phyloP scores from a whole-genome alignment of 2,888 invertebrate species.

The Xanthorhoe designata region DNA sequence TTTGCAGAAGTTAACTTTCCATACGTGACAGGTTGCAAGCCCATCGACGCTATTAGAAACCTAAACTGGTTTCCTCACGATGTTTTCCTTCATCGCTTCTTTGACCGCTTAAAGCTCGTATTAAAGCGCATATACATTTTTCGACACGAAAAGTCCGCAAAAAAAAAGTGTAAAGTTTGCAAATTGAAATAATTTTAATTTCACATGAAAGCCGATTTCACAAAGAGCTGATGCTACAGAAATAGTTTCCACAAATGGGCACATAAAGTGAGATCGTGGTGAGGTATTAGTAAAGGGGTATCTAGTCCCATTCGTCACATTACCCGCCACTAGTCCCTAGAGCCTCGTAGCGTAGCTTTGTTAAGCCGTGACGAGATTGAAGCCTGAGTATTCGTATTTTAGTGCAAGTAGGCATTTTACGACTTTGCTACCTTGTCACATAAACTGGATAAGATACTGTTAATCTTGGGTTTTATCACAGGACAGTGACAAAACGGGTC shows the following conservation, averaged over 20 bases:
- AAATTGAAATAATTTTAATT: too few species aligned
- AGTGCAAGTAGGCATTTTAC: constrained; percentile 29
- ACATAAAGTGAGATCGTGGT: constrained; percentile 18
- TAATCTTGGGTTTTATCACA: constrained; percentile 26
- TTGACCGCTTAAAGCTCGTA: too few species aligned
- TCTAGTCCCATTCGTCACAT: constrained; percentile 30
- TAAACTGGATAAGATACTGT: constrained; percentile 31
- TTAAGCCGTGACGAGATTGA: constrained; percentile 55
- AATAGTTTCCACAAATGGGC: constrained; percentile 21
- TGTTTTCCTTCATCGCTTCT: too few species aligned
- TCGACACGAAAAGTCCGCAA: too few species aligned
- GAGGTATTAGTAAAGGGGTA: constrained; percentile 33
- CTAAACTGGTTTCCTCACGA: too few species aligned
- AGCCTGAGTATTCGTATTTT: constrained; percentile 36
- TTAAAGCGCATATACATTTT: too few species aligned
- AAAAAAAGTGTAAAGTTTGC: too few species aligned
- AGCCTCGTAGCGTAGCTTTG: constrained; percentile 59
- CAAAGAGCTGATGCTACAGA: background rate
- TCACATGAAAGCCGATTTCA: too few species aligned
- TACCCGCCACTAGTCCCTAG: constrained; percentile 60
- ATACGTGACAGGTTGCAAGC: too few species aligned
- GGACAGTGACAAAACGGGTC: background rate
- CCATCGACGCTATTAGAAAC: too few species aligned
- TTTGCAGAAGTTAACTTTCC: too few species aligned
- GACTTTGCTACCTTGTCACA: constrained; percentile 27